Percentiles rank a stretch among this genome's conserved stretches.
Evolutionary conservation across 1,140 invertebrate genomes (phyloP).

Genomic region (Phortica variegata): DNA sequence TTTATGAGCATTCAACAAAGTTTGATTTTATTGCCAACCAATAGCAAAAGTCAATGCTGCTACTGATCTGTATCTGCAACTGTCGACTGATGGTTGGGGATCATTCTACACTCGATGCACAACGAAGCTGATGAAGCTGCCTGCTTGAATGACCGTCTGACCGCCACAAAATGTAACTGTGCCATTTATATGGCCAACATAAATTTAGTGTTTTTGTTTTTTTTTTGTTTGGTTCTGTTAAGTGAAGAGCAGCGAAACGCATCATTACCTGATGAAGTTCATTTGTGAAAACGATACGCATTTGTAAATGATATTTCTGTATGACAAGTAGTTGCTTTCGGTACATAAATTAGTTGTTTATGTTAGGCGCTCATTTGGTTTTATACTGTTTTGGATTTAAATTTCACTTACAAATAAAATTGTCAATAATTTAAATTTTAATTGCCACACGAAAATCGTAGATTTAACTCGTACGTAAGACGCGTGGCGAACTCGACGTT

Average conservation of each 20-base stretch:
- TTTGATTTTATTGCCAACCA: slow-evolving; percentile 40
- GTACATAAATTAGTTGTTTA: slow-evolving; percentile 30
- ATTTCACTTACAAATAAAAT: slow-evolving; percentile 32
- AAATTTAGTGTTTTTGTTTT: too few species aligned
- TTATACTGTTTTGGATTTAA: slow-evolving; percentile 24
- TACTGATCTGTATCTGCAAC: slow-evolving; percentile 48
- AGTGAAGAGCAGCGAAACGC: slow-evolving; percentile 31
- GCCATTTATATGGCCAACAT: too few species aligned
- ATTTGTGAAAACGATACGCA: slow-evolving; percentile 36
- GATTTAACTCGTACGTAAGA: too few species aligned
- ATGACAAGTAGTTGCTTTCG: slow-evolving; percentile 32
- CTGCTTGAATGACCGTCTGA: too few species aligned
- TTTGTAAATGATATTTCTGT: slow-evolving; percentile 5
- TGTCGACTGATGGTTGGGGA: slow-evolving; percentile 18
- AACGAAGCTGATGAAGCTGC: too few species aligned
- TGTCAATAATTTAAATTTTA: slow-evolving; percentile 35
- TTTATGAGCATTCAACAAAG: slow-evolving; percentile 15
- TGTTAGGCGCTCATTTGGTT: too few species aligned
- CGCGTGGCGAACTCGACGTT: too few species aligned
- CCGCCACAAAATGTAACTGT: too few species aligned
- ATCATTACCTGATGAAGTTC: slow-evolving; percentile 53
- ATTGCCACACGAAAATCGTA: too few species aligned
- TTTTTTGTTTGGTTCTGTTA: not conserved
- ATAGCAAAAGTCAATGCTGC: too few species aligned
- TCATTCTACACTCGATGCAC: slow-evolving; percentile 29